These are phyloP conservation scores for Stichopus horrens DNA, from an alignment of 53 echinoderm and acorn worm species.

Conservation along the genomic window DNA sequence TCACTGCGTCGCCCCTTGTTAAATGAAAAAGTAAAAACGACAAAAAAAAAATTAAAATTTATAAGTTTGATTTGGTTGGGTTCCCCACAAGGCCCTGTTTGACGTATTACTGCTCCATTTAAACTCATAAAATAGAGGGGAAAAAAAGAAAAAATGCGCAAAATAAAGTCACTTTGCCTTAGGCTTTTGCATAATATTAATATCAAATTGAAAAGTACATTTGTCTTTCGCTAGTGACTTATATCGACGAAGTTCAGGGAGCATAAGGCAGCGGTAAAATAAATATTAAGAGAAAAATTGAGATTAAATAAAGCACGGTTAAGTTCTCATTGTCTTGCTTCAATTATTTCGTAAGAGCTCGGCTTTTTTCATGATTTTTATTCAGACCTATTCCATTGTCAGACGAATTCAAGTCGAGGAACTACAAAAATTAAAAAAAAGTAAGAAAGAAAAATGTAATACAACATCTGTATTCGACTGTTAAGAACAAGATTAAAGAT, in stretches of 20 bases:
- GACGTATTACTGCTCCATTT: conserved; percentile 18
- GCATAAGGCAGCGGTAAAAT: not conserved
- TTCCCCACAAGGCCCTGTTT: conserved; percentile 18
- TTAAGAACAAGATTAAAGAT: not conserved
- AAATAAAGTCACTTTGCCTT: conserved; percentile 23
- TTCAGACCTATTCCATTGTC: not conserved
- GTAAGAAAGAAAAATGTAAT: not conserved
- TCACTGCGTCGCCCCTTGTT: conserved; percentile 10
- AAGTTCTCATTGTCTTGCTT: not conserved
- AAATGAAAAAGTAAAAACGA: not conserved
- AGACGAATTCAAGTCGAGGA: too few relatives aligned
- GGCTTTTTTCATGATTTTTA: not conserved
- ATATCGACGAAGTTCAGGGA: not conserved
- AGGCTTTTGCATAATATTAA: conserved; percentile 46
- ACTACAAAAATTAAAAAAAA: not conserved
- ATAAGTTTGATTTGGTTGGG: not conserved
- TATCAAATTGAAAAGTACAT: conserved; percentile 44
- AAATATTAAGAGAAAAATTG: not conserved
- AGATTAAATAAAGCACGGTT: not conserved
- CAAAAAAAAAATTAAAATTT: conserved; percentile 26
- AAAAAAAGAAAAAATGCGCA: conserved; percentile 14
- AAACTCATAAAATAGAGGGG: not conserved
- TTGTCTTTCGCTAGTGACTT: not conserved
- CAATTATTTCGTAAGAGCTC: not conserved
- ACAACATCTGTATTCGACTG: not conserved